A percentile compares a stretch with the other conserved stretches of the same genome.
These are phyloP conservation scores for Spondyliosoma cantharus DNA, from an alignment of 2,797 vertebrate genomes.

Conservation along the genomic window DNA sequence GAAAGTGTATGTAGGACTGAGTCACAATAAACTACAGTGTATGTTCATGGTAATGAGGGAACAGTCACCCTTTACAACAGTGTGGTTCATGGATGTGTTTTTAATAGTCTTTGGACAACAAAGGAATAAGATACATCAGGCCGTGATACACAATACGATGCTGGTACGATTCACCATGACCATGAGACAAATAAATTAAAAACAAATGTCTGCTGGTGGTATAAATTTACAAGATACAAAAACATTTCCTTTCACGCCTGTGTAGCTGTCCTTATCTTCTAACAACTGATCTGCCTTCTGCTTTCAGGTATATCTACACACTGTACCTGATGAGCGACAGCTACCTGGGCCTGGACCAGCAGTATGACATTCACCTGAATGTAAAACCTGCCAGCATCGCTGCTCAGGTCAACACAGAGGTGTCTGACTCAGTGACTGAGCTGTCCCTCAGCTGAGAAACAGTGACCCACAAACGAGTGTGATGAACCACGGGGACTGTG, in stretches of 20 bases:
- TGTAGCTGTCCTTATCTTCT: not conserved
- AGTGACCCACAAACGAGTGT: not conserved
- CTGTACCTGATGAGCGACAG: slow-evolving; percentile 98
- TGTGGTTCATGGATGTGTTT: no score
- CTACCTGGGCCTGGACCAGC: slow-evolving; percentile 98
- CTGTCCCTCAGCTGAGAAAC: slow-evolving; percentile 70
- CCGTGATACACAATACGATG: no score
- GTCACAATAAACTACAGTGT: no score
- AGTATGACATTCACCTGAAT: slow-evolving; percentile 94
- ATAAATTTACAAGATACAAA: no score
- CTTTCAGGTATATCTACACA: slow-evolving; percentile 93
- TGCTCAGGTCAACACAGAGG: slow-evolving; percentile 84
- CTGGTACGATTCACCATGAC: not conserved
- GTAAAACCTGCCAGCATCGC: slow-evolving; percentile 82
- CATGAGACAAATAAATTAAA: not conserved
- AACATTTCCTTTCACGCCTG: not conserved
- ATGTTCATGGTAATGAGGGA: no score
- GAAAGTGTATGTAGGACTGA: no score
- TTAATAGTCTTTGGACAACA: no score
- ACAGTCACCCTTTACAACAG: no score
- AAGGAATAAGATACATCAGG: no score
- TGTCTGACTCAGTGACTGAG: slow-evolving; percentile 70
- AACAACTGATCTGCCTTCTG: slow-evolving; percentile 3
- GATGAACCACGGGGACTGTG: not conserved
- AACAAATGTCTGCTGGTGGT: not conserved